phyloP scores from a whole-genome alignment of 2,888 invertebrate species.

The Deroplatys truncata region DNA sequence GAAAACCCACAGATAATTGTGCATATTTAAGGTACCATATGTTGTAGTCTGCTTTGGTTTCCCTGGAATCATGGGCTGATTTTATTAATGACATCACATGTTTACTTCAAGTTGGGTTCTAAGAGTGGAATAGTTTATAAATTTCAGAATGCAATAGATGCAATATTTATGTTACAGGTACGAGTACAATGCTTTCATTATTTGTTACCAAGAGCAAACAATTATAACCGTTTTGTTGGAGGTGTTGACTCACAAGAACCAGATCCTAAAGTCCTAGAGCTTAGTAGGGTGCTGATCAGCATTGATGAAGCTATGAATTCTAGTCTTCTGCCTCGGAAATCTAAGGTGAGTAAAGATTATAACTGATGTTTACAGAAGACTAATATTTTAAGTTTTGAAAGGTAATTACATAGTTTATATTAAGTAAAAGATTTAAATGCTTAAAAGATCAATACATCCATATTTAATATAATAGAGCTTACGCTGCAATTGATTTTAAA shows the following conservation, averaged over 20 bases:
- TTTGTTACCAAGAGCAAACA: constrained; percentile 59
- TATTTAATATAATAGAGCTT: too few species aligned
- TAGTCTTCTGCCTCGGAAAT: constrained; percentile 71
- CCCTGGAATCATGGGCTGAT: too few species aligned
- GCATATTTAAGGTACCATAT: too few species aligned
- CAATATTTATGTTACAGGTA: constrained; percentile 51
- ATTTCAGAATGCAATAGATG: neutral
- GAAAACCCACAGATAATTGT: too few species aligned
- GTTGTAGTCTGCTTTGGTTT: too few species aligned
- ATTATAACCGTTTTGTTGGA: constrained; percentile 40
- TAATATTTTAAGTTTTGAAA: neutral
- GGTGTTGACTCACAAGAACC: constrained; percentile 70
- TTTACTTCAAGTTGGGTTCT: too few species aligned
- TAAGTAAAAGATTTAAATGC: neutral
- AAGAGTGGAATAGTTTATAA: neutral
- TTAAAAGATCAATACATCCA: neutral
- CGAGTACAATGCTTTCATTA: constrained; percentile 96
- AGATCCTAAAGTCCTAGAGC: constrained; percentile 69
- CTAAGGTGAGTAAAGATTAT: constrained; percentile 55
- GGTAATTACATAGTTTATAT: neutral
- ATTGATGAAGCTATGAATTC: constrained; percentile 74
- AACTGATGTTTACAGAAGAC: constrained; percentile 27
- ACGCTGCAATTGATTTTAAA: too few species aligned
- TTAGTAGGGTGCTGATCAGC: constrained; percentile 71
- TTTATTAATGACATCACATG: too few species aligned